Percentiles rank a stretch among this genome's conserved stretches.
Evolutionary conservation across 2,888 invertebrate genomes (phyloP).

Genomic region (Halictus quadricinctus): DNA sequence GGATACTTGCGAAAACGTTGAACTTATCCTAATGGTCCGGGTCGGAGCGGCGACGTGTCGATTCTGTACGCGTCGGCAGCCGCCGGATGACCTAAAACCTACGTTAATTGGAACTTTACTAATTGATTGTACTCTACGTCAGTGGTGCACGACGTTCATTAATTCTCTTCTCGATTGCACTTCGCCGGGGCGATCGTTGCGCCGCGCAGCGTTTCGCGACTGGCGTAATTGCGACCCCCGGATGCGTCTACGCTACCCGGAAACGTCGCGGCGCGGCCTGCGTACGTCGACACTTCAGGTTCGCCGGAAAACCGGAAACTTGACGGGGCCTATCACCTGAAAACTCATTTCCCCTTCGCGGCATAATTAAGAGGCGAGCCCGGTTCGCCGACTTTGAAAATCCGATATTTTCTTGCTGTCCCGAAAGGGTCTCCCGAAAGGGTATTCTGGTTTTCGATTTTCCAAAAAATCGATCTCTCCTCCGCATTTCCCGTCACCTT

Average conservation of each 20-base stretch:
- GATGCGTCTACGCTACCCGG: constrained; percentile 45
- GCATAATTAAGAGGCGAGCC: constrained; percentile 1
- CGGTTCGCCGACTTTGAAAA: background rate
- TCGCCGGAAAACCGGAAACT: background rate
- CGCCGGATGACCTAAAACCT: constrained; percentile 67
- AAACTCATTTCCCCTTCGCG: background rate
- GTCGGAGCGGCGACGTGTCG: constrained; percentile 41
- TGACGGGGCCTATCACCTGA: background rate
- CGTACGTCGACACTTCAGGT: constrained; percentile 24
- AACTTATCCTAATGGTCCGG: constrained; percentile 42
- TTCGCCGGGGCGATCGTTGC: constrained; percentile 66
- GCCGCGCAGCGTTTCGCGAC: constrained; percentile 58
- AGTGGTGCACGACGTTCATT: constrained; percentile 75
- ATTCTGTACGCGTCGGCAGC: constrained; percentile 44
- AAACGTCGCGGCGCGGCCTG: constrained; percentile 14
- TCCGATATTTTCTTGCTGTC: background rate
- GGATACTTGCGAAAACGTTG: constrained; percentile 18
- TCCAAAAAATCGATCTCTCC: background rate
- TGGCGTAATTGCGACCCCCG: constrained; percentile 64
- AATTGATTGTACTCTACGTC: constrained; percentile 81
- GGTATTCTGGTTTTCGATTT: background rate
- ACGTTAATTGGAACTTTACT: constrained; percentile 78
- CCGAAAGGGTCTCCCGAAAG: background rate
- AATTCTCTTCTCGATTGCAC: constrained; percentile 70
- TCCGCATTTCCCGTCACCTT: background rate